Conservation (phyloP, 1,140 invertebrate species). For the Branchinecta lindahli region DNA sequence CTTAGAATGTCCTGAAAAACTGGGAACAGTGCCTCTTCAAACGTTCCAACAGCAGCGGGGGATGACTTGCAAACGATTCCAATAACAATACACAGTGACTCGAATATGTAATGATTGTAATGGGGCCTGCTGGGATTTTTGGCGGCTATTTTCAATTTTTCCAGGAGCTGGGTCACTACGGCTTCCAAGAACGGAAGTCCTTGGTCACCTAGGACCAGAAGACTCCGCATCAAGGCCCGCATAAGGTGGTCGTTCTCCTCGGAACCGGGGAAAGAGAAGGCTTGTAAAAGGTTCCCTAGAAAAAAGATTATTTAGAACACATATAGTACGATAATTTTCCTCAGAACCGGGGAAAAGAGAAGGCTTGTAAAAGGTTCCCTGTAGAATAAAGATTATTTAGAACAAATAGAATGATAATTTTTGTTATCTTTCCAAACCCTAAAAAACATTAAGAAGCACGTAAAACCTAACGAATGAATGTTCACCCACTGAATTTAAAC, state of each 20-base stretch:
- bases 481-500: no score
- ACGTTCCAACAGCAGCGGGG: constrained; percentile 58
- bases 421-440: no score
- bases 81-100: constrained; percentile 73
- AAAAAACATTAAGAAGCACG: constrained; percentile 17
- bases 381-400: constrained; percentile 36
- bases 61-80: constrained; percentile 71
- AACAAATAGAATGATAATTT: no score
- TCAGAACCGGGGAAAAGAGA: constrained; percentile 52
- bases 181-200: constrained; percentile 62
- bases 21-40: constrained; percentile 79
- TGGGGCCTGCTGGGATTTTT: constrained; percentile 91
- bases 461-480: no score
- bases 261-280: constrained; percentile 51
- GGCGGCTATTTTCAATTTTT: constrained; percentile 64
- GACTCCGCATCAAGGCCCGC: constrained; percentile 84
- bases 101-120: constrained; percentile 96
- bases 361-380: constrained; percentile 51
- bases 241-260: constrained; percentile 93
- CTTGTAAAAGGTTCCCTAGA: constrained; percentile 54
- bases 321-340: no score
- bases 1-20: constrained; percentile 84
- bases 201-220: constrained; percentile 59
- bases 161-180: constrained; percentile 64
- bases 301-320: constrained; percentile 30